Evolutionary conservation across 2,113 vertebrate species (phyloP).

Genomic region (Marcusenius ussheri): DNA sequence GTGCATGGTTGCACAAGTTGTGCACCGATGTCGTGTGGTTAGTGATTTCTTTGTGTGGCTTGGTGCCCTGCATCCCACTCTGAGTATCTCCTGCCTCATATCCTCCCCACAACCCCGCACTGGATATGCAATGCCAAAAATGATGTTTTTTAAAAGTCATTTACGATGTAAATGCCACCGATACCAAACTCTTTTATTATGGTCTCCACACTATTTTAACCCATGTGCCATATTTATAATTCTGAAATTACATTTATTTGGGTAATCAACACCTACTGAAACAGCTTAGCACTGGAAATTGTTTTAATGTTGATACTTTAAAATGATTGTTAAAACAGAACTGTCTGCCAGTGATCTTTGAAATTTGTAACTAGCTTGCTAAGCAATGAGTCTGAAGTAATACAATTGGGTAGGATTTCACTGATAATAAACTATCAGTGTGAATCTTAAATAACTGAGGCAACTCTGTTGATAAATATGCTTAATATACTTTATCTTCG

Average conservation of each 20-base stretch:
- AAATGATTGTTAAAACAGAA: neutral
- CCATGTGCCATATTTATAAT: neutral
- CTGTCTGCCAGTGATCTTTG: neutral
- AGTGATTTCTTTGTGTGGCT: neutral
- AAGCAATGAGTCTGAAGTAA: neutral
- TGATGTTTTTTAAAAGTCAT: neutral
- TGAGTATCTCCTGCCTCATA: neutral
- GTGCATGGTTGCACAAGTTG: neutral
- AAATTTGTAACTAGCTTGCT: neutral
- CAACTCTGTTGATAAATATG: neutral
- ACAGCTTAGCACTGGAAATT: neutral
- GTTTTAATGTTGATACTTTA: neutral
- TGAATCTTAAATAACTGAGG: neutral
- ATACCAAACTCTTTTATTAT: neutral
- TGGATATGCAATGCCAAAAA: neutral
- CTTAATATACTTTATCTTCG: neutral
- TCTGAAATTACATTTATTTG: neutral
- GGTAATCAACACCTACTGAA: neutral
- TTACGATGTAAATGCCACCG: neutral
- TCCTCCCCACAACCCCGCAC: neutral
- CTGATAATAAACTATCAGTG: neutral
- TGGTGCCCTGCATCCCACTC: neutral
- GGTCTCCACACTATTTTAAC: neutral
- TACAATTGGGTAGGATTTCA: neutral
- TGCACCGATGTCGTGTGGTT: neutral